Conservation (phyloP, 2,113 vertebrate species). For the Corythornis madagascariensis region DNA sequence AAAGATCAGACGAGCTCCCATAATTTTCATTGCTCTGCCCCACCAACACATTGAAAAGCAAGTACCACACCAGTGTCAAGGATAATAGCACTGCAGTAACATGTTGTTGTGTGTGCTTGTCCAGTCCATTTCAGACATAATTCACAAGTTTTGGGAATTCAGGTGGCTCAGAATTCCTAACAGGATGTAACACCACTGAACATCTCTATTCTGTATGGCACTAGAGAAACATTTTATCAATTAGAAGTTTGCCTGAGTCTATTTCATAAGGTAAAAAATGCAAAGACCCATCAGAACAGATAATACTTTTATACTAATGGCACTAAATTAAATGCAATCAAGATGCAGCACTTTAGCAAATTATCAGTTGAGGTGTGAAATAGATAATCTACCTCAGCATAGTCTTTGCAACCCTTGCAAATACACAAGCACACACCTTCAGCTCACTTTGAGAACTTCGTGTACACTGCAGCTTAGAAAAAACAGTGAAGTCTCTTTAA, state of each 20-base stretch:
- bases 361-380: background rate
- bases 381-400: background rate
- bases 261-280: background rate
- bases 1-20: slow-evolving; percentile 32
- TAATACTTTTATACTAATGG: background rate
- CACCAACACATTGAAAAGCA: slow-evolving; percentile 27
- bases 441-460: background rate
- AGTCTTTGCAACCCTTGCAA: background rate
- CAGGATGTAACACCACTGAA: background rate
- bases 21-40: slow-evolving; percentile 19
- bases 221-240: background rate
- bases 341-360: background rate
- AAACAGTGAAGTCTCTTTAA: background rate
- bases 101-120: background rate
- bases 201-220: background rate
- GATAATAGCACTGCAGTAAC: slow-evolving; percentile 4
- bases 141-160: background rate
- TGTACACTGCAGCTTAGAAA: background rate
- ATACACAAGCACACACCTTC: background rate
- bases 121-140: background rate
- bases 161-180: background rate
- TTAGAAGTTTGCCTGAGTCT: background rate
- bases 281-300: background rate
- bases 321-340: background rate
- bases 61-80: slow-evolving; percentile 6